Base-by-base conservation (phyloP, 2,797 vertebrate species). In the Sebastes nivosus region DNA sequence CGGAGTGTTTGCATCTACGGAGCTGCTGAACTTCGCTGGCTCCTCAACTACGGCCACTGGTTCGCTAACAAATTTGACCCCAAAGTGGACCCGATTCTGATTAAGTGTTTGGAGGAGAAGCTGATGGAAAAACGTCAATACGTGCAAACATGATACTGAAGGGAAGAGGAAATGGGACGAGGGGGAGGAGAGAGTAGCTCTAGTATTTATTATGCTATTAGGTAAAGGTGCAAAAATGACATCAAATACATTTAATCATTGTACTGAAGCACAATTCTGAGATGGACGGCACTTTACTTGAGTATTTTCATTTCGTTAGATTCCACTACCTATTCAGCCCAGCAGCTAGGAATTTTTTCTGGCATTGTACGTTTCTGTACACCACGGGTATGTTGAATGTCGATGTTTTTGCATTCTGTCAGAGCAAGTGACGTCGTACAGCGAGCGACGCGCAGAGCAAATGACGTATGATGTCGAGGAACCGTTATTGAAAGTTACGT, bases 31-130 rank as follows among this genome's bases (percentile, higher is more conserved):
- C 92, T 99, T 50, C 95, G 96, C 27, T 99, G 98, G 98, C 97
- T 99, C 54, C 92, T 99, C 8, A 94, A 94, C 75, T 95, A 96
- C 0, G 96, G 97, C 2, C 98, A 99, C 75, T 99, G 97, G 98
- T 99, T 99, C 13, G 98, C 96, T 58, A 99, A 99, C 94, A 99
- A 99, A 85, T 96, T 99, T 87, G 97, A 98, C 82, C 96, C 97
- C 58, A 97, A 97, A 90, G 97, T 99, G 50, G 97, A 99, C 72
- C 97, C 97, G 2, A 58, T 98, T 75, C 89, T 98, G 85, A 92
- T 97, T 66, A 96, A 96, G 88, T 99, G 98, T 87, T 93, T 99
- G 79, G 97, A 97, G 87, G 96, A 98, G 92, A 97, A 96, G 79
- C 92, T 99, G 75, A 91, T 94, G 78, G 95, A 97, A 57, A 95